Conservation (phyloP, 2,113 vertebrate genomes). For the Spea multiplicata region DNA sequence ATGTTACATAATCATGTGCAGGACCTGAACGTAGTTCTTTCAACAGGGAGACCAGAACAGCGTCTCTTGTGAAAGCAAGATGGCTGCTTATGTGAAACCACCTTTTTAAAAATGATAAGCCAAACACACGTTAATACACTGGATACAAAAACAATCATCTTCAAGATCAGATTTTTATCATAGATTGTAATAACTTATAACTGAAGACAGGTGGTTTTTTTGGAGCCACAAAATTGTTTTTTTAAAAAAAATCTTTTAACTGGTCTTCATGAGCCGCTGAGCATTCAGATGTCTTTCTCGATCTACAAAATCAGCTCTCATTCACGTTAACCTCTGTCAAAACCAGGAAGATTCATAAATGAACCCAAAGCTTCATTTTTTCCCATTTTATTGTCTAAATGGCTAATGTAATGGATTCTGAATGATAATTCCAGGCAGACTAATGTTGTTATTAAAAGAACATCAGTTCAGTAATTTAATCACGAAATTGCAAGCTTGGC, state of each 20-base stretch:
- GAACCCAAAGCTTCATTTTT: slow-evolving; percentile 28
- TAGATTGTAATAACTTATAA: no score
- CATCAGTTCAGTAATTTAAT: slow-evolving; percentile 45
- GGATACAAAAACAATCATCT: no score
- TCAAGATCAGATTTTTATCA: no score
- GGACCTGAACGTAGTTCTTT: no score
- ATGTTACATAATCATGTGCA: no score
- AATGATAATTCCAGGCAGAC: slow-evolving; percentile 46
- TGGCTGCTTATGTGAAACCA: no score
- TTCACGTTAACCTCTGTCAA: slow-evolving; percentile 37
- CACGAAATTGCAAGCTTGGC: slow-evolving; percentile 33
- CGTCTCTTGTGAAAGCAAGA: no score
- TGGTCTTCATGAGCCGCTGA: slow-evolving; percentile 10
- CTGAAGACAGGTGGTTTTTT: no score
- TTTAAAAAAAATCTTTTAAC: neutral
- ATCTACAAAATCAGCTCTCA: slow-evolving; percentile 18
- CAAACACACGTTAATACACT: no score
- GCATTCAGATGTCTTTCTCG: slow-evolving; percentile 15
- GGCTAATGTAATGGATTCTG: slow-evolving; percentile 40
- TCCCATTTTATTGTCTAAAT: slow-evolving; percentile 30
- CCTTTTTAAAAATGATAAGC: no score
- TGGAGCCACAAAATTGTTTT: neutral
- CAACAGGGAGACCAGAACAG: no score
- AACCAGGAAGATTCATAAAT: slow-evolving; percentile 32
- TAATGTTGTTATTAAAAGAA: slow-evolving; percentile 46